Conservation (phyloP, 2,113 vertebrate species). For the Coregonus clupeaformis region DNA sequence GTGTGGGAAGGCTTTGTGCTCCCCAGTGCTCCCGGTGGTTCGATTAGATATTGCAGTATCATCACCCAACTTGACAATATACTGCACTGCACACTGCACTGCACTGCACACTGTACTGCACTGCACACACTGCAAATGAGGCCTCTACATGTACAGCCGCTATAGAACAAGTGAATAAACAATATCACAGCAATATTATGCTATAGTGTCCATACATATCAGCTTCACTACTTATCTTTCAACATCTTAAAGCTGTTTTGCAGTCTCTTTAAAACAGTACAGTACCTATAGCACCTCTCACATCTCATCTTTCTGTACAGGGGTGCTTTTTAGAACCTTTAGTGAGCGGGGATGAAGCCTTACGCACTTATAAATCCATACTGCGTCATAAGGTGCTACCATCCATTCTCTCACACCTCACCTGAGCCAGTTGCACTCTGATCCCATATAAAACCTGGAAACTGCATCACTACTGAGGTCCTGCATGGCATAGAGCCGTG, state of each 20-base stretch:
- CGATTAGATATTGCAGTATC: not conserved
- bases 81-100: not conserved
- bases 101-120: not conserved
- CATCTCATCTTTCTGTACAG: not conserved
- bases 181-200: not conserved
- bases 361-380: slow-evolving; percentile 13
- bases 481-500: not conserved
- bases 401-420: not conserved
- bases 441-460: not conserved
- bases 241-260: not conserved
- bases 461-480: not conserved
- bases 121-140: not conserved
- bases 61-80: not conserved
- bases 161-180: not conserved
- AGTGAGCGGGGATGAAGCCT: not conserved
- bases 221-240: not conserved
- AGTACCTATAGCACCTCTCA: not conserved
- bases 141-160: not conserved
- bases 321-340: not conserved
- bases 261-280: not conserved
- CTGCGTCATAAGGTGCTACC: slow-evolving; percentile 13
- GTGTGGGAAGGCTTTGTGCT: not conserved
- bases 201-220: not conserved
- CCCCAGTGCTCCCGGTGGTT: not conserved
- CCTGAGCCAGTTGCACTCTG: not conserved